A percentile compares a stretch with the other conserved stretches of the same genome.
Evolutionary conservation across 2,888 invertebrate genomes (phyloP).

Genomic region (Sarcophaga subvicina): DNA sequence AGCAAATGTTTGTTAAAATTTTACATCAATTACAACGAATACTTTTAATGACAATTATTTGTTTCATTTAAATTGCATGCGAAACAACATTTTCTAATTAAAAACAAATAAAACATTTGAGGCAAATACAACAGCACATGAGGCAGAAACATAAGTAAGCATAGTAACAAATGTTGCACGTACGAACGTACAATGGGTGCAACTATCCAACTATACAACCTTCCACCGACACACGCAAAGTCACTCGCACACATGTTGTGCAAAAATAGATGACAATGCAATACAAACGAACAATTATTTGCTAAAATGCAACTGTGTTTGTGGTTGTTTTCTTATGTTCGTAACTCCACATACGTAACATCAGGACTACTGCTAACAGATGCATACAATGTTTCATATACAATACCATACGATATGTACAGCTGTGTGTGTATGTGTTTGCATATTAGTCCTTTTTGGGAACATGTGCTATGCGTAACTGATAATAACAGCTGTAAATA

Average conservation of each 20-base stretch:
- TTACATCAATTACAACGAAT: constrained; percentile 49
- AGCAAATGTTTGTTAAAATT: constrained; percentile 41
- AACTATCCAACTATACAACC: neutral
- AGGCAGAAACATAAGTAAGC: neutral
- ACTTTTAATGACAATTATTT: constrained; percentile 55
- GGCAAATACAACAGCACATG: constrained; percentile 53
- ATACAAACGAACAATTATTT: constrained; percentile 54
- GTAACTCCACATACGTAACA: neutral
- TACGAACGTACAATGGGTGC: neutral
- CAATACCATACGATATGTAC: neutral
- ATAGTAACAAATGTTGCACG: neutral
- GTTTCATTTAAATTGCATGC: constrained; percentile 54
- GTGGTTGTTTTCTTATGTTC: neutral
- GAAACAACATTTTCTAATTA: constrained; percentile 66
- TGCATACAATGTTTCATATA: constrained; percentile 6
- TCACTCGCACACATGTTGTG: neutral
- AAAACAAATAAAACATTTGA: constrained; percentile 69
- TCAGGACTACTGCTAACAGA: constrained; percentile 12
- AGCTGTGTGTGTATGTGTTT: too few species aligned
- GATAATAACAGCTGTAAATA: constrained; percentile 63
- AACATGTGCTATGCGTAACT: constrained; percentile 61
- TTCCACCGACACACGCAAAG: too few species aligned
- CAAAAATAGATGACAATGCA: constrained; percentile 57
- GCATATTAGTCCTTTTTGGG: constrained; percentile 27
- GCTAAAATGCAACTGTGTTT: constrained; percentile 39